Evolutionary conservation across 2,113 vertebrate species (phyloP).

Genomic region (Synodontis membranacea): DNA sequence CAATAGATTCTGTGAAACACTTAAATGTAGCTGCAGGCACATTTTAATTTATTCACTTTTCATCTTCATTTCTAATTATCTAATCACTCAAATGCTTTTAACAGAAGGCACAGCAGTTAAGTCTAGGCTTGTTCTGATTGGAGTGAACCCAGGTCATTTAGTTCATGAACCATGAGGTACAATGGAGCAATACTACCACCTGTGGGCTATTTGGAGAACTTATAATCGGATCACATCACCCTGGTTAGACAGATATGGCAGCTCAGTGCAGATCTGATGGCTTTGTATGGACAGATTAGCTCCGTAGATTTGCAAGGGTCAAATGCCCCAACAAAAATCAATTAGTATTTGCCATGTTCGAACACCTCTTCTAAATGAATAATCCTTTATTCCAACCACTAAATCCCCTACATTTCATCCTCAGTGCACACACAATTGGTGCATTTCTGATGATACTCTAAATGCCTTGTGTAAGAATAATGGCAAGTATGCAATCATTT

Average conservation of each 20-base stretch:
- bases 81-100: constrained; percentile 46
- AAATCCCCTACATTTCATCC: neutral
- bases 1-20: constrained; percentile 34
- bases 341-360: constrained; percentile 22
- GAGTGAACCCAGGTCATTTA: constrained; percentile 32
- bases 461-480: neutral
- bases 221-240: neutral
- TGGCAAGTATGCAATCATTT: neutral
- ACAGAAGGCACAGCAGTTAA: constrained; percentile 39
- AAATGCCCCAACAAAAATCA: constrained; percentile 9
- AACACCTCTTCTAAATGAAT: constrained; percentile 1
- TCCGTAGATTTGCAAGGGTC: neutral
- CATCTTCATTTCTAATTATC: constrained; percentile 41
- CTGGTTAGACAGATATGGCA: no score
- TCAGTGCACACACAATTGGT: neutral
- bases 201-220: constrained; percentile 23
- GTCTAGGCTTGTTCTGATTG: constrained; percentile 46
- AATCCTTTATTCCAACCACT: neutral
- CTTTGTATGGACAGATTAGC: neutral
- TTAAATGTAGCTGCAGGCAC: constrained; percentile 32
- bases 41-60: constrained; percentile 44
- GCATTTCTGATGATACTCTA: neutral
- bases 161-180: neutral
- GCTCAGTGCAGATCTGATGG: neutral
- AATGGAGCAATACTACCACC: constrained; percentile 39